Evolutionary conservation across 2,888 invertebrate genomes (phyloP).

Genomic region (Caenorhabditis drosophilae): DNA sequence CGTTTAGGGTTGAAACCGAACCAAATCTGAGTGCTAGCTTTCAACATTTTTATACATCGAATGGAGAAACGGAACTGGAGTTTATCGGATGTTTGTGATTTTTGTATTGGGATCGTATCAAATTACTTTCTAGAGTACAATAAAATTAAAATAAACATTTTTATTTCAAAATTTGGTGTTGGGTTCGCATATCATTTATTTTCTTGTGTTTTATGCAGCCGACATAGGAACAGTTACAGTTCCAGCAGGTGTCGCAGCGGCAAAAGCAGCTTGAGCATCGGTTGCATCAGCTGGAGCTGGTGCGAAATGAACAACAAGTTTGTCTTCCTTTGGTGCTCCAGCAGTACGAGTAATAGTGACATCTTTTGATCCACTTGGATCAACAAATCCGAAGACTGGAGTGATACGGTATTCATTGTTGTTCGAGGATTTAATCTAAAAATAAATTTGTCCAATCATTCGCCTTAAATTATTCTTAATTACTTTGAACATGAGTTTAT

Average conservation of each 20-base stretch:
- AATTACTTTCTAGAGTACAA: no score
- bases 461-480: background rate
- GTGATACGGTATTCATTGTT: slow-evolving; percentile 51
- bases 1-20: no score
- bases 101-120: no score
- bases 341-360: slow-evolving; percentile 41
- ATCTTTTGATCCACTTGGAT: slow-evolving; percentile 36
- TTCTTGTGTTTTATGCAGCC: no score
- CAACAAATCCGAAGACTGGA: slow-evolving; percentile 54
- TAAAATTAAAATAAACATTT: no score
- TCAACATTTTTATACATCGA: background rate
- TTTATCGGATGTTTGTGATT: background rate
- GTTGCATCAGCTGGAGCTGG: slow-evolving; percentile 41
- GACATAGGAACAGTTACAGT: slow-evolving; percentile 33
- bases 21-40: background rate
- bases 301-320: slow-evolving; percentile 38
- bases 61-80: background rate
- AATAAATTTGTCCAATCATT: background rate
- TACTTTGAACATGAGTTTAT: slow-evolving; percentile 31
- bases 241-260: slow-evolving; percentile 20
- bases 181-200: no score
- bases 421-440: slow-evolving; percentile 50
- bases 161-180: no score
- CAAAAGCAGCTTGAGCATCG: slow-evolving; percentile 45
- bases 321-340: no score